phyloP scores from a whole-genome alignment of 2,888 invertebrate species.

The Plutella xylostella region DNA sequence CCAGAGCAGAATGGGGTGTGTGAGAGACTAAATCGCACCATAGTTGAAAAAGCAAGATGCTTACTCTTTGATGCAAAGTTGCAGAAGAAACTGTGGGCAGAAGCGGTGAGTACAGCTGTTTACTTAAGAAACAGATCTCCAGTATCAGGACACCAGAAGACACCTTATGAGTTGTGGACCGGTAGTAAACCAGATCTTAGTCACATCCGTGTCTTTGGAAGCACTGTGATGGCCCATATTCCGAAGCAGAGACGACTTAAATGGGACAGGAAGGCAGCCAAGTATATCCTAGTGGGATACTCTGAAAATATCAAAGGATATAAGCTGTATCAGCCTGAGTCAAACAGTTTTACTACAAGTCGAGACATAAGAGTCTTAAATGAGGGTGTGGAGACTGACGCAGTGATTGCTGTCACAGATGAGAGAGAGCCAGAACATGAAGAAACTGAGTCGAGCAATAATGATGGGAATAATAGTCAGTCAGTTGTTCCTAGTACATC shows the following conservation, averaged over 20 bases:
- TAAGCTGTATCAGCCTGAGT: slow-evolving; percentile 18
- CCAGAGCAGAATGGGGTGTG: slow-evolving; percentile 24
- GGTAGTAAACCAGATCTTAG: background rate
- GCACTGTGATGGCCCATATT: slow-evolving; percentile 7
- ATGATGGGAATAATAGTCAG: background rate
- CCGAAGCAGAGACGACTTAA: slow-evolving; percentile 26
- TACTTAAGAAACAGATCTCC: background rate
- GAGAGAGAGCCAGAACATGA: background rate
- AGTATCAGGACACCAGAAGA: background rate
- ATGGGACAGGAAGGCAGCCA: slow-evolving; percentile 19
- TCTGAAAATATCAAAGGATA: slow-evolving; percentile 23
- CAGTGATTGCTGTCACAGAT: background rate
- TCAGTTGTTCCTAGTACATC: background rate
- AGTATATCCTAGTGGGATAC: slow-evolving; percentile 23
- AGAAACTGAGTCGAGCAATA: background rate
- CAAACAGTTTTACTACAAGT: slow-evolving; percentile 2
- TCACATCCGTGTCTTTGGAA: background rate
- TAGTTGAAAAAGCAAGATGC: slow-evolving; percentile 21
- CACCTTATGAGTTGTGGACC: background rate
- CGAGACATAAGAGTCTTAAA: slow-evolving; percentile 2
- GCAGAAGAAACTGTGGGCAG: slow-evolving; percentile 10
- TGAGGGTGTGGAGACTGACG: background rate
- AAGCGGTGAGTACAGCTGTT: background rate
- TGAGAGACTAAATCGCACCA: slow-evolving; percentile 23
- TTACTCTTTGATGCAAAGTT: slow-evolving; percentile 21